phyloP scores from a whole-genome alignment of 2,797 vertebrate genomes.

The Megaceryle alcyon region DNA sequence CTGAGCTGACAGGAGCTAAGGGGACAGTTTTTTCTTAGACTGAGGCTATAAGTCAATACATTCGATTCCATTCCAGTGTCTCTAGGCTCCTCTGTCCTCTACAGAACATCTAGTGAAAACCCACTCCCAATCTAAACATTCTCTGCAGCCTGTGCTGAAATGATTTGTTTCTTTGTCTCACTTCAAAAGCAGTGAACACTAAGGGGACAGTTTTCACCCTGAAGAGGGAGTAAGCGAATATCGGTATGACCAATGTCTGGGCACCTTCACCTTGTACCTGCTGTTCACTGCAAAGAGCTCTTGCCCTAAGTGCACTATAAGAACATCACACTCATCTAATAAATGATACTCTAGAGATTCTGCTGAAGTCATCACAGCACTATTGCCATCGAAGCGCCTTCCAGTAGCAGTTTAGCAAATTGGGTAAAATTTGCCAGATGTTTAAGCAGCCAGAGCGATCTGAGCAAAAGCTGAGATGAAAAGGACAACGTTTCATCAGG shows the following conservation, averaged over 20 bases:
- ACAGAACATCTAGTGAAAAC: neutral
- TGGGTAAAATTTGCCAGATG: too few relatives aligned
- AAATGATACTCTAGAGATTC: neutral
- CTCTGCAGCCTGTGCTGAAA: neutral
- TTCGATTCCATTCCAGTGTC: neutral
- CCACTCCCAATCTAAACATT: neutral
- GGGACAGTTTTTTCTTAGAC: neutral
- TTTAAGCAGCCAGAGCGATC: neutral
- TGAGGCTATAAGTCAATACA: neutral
- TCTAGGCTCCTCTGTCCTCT: neutral
- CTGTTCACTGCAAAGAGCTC: neutral
- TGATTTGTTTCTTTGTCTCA: neutral
- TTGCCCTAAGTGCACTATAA: neutral
- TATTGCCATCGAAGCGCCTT: neutral
- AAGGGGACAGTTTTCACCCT: neutral
- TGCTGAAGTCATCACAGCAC: neutral
- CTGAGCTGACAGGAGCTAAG: neutral
- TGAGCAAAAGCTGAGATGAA: neutral
- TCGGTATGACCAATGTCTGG: neutral
- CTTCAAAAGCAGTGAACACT: neutral
- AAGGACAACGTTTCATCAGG: neutral
- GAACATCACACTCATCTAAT: neutral
- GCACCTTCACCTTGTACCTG: neutral
- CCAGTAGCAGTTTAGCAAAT: neutral
- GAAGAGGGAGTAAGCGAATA: neutral